These are phyloP conservation scores for Chrysoperla carnea DNA, from an alignment of 1,140 invertebrate genomes.

Conservation along the genomic window DNA sequence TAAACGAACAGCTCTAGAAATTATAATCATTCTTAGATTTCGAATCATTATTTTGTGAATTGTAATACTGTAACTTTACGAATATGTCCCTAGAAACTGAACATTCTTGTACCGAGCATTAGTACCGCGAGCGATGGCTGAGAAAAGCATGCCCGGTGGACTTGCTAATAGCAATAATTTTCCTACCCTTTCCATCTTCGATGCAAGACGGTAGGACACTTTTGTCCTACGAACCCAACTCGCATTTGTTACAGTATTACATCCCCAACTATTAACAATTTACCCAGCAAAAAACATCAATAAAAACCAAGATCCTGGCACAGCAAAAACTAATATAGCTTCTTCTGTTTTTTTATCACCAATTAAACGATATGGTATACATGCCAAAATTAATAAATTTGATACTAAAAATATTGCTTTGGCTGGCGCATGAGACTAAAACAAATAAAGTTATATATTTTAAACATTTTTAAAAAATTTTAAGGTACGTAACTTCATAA, in stretches of 20 bases:
- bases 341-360: constrained; percentile 68
- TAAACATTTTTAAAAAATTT: not conserved
- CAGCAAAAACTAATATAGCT: constrained; percentile 75
- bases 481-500: too few relatives aligned
- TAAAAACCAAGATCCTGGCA: constrained; percentile 92
- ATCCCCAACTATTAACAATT: constrained; percentile 7
- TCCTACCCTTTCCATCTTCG: too few relatives aligned
- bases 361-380: constrained; percentile 74
- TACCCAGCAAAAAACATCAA: constrained; percentile 98
- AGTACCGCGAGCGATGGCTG: too few relatives aligned
- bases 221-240: too few relatives aligned
- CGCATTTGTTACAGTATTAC: too few relatives aligned
- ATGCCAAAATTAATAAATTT: constrained; percentile 80
- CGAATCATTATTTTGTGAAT: not conserved
- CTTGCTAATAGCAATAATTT: too few relatives aligned
- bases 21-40: constrained; percentile 1
- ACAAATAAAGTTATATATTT: constrained; percentile 10
- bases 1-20: constrained; percentile 68
- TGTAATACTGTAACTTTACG: not conserved
- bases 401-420: constrained; percentile 88
- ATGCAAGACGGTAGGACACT: too few relatives aligned
- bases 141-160: too few relatives aligned
- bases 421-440: constrained; percentile 77
- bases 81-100: not conserved
- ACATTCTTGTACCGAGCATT: constrained; percentile 1